Evolutionary conservation across 2,888 invertebrate species (phyloP), one percentile per base, ranked within the genome.

Genomic region (Epinotia brunnichana): DNA sequence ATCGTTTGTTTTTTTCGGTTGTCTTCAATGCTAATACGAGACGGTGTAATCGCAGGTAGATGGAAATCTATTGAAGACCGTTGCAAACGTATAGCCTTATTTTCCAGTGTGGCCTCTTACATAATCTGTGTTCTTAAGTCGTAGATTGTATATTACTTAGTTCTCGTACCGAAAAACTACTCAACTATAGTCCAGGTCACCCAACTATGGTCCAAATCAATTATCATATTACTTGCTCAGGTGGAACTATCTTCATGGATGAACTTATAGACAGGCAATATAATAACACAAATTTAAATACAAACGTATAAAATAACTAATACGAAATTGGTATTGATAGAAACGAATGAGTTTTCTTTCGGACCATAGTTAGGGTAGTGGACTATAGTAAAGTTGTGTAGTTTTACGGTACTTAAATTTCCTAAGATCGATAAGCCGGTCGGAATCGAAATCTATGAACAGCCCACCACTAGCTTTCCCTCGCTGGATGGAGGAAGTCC

Each of bases 1-100:
- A 86, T 86, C 86, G 35, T 72, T 81, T 79, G 82, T 80, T 78
- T 86, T 83, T 85, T 87, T 89, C 85, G 78, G 75, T 41, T 74
- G 76, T 75, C 74, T 75, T 74, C 74, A 70, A 74, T 77, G 67
- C 76, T 60, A 69, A 75, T 74, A 76, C 76, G 75, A 69, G 71
- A 63, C 5, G 2, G 1, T n/a, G 73, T 76, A 75, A 78, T 80
- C 59, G 41, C 17, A 15, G 13, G 59, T 59, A 62, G 67, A 51
- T 67, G 56, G 56, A 44, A 51, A 67, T 72, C 66, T 66, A 71
- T 61, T 44, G 29, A 19, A 29, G n/a, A 5, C 5, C 15, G 59
- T 35, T 54, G 21, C 61, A 39, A 72, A 68, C 48, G 44, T 44
- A 44, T 35, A 63, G 29, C 54, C 29, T 71, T 51, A 54, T 35